These are phyloP conservation scores for Drosophila orosa DNA, from an alignment of 1,140 invertebrate genomes.

Conservation along the genomic window DNA sequence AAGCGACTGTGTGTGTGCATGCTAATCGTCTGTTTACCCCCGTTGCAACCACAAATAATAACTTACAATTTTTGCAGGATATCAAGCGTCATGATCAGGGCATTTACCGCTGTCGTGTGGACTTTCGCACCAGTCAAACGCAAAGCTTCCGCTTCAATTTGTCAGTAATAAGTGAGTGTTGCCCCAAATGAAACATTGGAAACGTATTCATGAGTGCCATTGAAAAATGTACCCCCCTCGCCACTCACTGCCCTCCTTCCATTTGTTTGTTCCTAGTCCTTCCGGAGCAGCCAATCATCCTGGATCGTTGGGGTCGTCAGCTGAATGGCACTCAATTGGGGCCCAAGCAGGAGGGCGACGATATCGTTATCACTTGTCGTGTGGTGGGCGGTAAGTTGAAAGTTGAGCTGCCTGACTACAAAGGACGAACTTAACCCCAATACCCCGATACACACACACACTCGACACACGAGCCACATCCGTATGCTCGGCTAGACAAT, in stretches of 20 bases:
- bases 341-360: constrained; percentile 90
- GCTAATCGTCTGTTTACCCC: constrained; percentile 66
- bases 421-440: constrained; percentile 60
- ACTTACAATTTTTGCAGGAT: constrained; percentile 85
- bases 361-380: constrained; percentile 86
- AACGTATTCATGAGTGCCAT: constrained; percentile 26
- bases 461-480: constrained; percentile 60
- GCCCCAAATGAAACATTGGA: constrained; percentile 35
- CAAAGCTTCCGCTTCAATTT: constrained; percentile 94
- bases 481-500: constrained; percentile 77
- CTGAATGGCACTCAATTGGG: constrained; percentile 90
- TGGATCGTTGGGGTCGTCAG: constrained; percentile 90
- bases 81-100: constrained; percentile 93
- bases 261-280: constrained; percentile 87
- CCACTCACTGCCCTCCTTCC: constrained; percentile 10
- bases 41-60: constrained; percentile 53
- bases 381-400: constrained; percentile 86
- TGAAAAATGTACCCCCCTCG: constrained; percentile 18
- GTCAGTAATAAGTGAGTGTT: constrained; percentile 92
- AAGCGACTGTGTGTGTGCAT: constrained; percentile 27
- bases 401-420: constrained; percentile 59
- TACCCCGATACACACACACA: constrained; percentile 17
- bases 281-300: constrained; percentile 92
- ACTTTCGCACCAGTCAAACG: constrained; percentile 94
- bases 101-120: constrained; percentile 93